Percentiles rank a stretch among this genome's conserved stretches.
phyloP scores from a whole-genome alignment of 2,113 vertebrate genomes.

The Tor tambroides region DNA sequence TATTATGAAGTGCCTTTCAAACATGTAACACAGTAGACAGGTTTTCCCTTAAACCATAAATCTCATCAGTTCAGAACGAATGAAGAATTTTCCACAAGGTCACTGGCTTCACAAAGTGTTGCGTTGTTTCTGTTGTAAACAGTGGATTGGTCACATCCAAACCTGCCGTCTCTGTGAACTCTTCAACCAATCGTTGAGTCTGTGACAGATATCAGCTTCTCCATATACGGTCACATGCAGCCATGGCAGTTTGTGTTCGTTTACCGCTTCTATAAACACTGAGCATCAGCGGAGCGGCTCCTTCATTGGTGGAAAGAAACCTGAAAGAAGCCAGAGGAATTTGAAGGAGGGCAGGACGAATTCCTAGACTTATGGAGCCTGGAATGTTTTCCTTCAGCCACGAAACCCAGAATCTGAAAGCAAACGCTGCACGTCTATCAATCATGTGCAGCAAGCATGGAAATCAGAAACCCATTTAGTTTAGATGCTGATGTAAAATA shows the following conservation, averaged over 20 bases:
- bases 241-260: conserved; percentile 68
- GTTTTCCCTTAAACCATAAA: neutral
- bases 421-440: conserved; percentile 26
- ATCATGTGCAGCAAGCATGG: neutral
- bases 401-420: conserved; percentile 45
- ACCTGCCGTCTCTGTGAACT: neutral
- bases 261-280: conserved; percentile 76
- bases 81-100: neutral
- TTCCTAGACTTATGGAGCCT: conserved; percentile 65
- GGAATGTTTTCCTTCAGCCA: neutral
- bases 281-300: conserved; percentile 22
- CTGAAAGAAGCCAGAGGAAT: conserved; percentile 66
- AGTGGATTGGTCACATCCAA: neutral
- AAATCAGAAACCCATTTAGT: neutral
- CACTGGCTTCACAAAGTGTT: neutral
- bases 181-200: too few species aligned
- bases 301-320: conserved; percentile 48
- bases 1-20: neutral
- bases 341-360: conserved; percentile 59
- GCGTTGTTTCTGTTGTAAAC: neutral
- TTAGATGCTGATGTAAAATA: neutral
- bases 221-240: conserved; percentile 79
- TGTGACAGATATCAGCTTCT: conserved; percentile 38
- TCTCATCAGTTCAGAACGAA: neutral
- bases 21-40: neutral